These are phyloP conservation scores for Apamea anceps DNA, from an alignment of 2,888 invertebrate genomes.

Conservation along the genomic window DNA sequence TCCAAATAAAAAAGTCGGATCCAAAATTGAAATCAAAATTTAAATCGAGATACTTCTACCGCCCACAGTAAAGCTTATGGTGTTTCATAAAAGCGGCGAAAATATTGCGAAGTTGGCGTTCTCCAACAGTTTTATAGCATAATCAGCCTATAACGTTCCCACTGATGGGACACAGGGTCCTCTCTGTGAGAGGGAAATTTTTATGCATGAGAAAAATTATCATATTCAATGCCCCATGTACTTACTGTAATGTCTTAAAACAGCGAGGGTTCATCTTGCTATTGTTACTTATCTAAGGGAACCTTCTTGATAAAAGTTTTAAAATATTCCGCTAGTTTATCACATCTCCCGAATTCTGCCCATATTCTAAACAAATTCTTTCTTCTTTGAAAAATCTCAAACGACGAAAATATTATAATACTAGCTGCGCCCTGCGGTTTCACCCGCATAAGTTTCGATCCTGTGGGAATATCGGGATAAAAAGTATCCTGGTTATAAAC, in stretches of 20 bases:
- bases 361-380: not conserved
- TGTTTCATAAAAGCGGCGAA: conserved; percentile 25
- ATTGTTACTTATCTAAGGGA: not conserved
- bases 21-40: conserved; percentile 5
- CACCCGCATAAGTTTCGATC: too few relatives aligned
- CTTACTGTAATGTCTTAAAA: conserved; percentile 17
- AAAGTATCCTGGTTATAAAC: too few relatives aligned
- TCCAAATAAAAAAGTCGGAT: not conserved
- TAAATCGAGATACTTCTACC: not conserved
- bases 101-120: conserved; percentile 27
- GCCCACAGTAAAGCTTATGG: conserved; percentile 9
- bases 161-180: not conserved
- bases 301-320: not conserved
- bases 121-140: conserved; percentile 13
- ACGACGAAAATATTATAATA: not conserved
- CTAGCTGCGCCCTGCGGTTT: too few relatives aligned
- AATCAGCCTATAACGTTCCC: not conserved
- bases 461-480: too few relatives aligned
- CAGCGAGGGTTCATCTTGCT: conserved; percentile 7
- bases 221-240: conserved; percentile 50
- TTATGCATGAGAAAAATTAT: conserved; percentile 58
- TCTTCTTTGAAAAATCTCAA: not conserved
- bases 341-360: not conserved
- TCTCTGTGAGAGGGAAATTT: conserved; percentile 17
- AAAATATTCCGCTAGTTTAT: not conserved